Evolutionary conservation across 1,140 invertebrate species (phyloP).

Genomic region (Formica exsecta): DNA sequence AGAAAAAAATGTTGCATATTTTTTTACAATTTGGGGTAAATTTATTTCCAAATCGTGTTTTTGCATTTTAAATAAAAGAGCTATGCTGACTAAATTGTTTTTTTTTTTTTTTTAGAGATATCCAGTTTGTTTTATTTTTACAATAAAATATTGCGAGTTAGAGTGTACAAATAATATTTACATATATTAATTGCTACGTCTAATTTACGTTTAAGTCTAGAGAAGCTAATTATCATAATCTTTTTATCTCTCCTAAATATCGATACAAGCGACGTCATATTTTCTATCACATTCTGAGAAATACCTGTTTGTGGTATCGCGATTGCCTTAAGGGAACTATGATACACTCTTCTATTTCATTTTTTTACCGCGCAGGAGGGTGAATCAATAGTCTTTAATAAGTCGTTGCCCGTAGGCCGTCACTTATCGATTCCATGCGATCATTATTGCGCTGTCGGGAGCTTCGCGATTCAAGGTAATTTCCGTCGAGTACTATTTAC

Average conservation of each 20-base stretch:
- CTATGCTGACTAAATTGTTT: neutral
- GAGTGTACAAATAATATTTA: neutral
- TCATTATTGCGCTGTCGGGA: conserved; percentile 20
- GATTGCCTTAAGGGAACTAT: neutral
- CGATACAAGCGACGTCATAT: neutral
- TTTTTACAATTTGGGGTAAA: conserved; percentile 22
- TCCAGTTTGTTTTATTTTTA: neutral
- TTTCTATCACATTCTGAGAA: conserved; percentile 6
- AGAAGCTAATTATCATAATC: neutral
- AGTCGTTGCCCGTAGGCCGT: conserved; percentile 21
- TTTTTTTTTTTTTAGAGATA: neutral
- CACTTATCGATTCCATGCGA: conserved; percentile 23
- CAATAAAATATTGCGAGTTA: neutral
- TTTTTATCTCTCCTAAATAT: conserved; percentile 3
- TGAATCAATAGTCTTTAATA: conserved; percentile 43
- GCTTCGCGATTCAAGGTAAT: conserved; percentile 20
- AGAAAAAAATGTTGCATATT: neutral
- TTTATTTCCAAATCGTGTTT: conserved; percentile 34
- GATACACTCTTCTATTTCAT: neutral
- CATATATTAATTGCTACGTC: neutral
- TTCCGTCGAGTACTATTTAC: conserved; percentile 20
- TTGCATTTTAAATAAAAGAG: conserved; percentile 42
- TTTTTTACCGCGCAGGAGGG: neutral
- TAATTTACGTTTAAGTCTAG: neutral
- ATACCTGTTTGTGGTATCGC: neutral